These are phyloP conservation scores for Criorhina ranunculi DNA, from an alignment of 2,888 invertebrate genomes.

Conservation along the genomic window DNA sequence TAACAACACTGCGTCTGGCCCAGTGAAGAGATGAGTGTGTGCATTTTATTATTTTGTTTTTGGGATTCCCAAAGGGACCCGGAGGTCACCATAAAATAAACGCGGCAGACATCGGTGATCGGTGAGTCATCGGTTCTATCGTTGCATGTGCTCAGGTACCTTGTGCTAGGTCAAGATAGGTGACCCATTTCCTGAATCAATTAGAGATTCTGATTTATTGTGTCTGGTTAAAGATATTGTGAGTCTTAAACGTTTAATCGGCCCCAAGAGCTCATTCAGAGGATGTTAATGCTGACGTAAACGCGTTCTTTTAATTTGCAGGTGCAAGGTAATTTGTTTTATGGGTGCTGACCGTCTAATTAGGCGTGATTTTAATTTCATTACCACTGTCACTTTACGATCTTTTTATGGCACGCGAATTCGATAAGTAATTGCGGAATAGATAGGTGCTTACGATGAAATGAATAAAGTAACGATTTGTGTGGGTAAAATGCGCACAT, in stretches of 20 bases:
- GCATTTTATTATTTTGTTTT: neutral
- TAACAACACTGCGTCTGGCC: conserved; percentile 9
- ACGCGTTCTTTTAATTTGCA: conserved; percentile 43
- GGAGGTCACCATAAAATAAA: conserved; percentile 1
- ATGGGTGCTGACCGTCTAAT: conserved; percentile 31
- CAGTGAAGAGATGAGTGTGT: conserved; percentile 37
- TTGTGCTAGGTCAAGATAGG: conserved; percentile 33
- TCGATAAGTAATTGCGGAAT: conserved; percentile 7
- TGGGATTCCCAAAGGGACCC: conserved; percentile 39
- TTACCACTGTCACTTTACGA: conserved; percentile 18
- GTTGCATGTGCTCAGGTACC: conserved; percentile 10
- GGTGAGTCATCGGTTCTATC: conserved; percentile 36
- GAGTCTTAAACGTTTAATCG: conserved; percentile 31
- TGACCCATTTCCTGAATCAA: conserved; percentile 58
- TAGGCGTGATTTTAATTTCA: conserved; percentile 41
- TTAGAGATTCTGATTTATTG: conserved; percentile 57
- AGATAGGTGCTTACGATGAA: conserved; percentile 2
- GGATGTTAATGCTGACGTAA: conserved; percentile 37
- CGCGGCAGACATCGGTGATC: conserved; percentile 9
- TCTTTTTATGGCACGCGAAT: conserved; percentile 20
- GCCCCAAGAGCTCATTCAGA: conserved; percentile 1
- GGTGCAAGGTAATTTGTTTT: conserved; percentile 29
- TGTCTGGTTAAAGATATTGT: neutral
- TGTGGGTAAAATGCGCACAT: too few species aligned
- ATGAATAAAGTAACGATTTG: neutral